Percentiles rank a stretch among this genome's conserved stretches.
These are phyloP conservation scores for Saguinus imperator DNA, from an alignment of 2,113 vertebrate species.

Conservation along the genomic window DNA sequence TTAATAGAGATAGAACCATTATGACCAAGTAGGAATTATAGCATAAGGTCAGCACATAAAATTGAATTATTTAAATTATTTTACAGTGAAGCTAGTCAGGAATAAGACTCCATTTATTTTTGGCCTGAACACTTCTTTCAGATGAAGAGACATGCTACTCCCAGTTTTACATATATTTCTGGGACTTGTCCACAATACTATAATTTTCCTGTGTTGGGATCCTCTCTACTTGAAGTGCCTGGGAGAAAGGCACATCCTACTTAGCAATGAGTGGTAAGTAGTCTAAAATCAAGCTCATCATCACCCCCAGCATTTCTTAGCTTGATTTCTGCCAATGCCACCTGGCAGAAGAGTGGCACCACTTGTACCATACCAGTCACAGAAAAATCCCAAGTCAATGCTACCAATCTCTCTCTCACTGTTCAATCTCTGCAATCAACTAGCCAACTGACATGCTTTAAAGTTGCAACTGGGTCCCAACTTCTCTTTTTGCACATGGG, in stretches of 20 bases:
- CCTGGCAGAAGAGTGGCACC: background rate
- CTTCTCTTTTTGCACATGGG: background rate
- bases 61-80: slow-evolving; percentile 7
- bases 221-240: background rate
- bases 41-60: background rate
- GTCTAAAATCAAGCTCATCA: background rate
- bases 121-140: background rate
- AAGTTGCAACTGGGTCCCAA: background rate
- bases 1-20: slow-evolving; percentile 37
- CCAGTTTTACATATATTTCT: background rate
- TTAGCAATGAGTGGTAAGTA: background rate
- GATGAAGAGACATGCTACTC: background rate
- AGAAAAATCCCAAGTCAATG: fast-evolving
- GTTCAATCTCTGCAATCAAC: background rate
- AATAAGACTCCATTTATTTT: background rate
- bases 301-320: background rate
- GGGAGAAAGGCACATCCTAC: background rate
- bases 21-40: background rate
- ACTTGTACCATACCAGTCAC: fast-evolving
- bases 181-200: background rate
- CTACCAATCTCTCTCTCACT: background rate
- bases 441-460: fast-evolving
- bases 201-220: background rate
- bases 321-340: background rate
- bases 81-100: background rate